Conservation (phyloP, 2,888 invertebrate genomes). For the Bombyx huttoni region DNA sequence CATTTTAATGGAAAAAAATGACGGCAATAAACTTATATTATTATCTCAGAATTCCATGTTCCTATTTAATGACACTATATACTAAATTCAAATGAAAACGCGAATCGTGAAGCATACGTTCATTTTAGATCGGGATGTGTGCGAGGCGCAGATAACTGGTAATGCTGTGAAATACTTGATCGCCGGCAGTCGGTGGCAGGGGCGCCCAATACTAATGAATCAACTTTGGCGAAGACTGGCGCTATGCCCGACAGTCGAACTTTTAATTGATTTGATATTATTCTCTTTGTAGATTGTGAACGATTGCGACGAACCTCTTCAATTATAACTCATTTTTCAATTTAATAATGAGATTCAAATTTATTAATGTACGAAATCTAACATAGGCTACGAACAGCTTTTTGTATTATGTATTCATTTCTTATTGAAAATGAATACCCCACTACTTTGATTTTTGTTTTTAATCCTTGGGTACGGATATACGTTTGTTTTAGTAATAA, state of each 20-base stretch:
- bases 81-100: not conserved
- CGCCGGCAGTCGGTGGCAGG: constrained; percentile 20
- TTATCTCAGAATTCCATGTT: not conserved
- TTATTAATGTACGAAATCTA: constrained; percentile 5
- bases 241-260: constrained; percentile 53
- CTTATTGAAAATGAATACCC: no score
- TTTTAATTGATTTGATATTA: constrained; percentile 70
- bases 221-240: constrained; percentile 46
- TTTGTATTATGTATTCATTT: no score
- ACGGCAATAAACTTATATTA: no score
- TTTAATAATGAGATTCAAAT: constrained; percentile 65
- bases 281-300: constrained; percentile 56
- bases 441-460: no score
- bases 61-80: not conserved
- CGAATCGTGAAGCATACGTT: not conserved
- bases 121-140: constrained; percentile 12
- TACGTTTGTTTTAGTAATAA: no score
- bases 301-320: constrained; percentile 51
- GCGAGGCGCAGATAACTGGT: constrained; percentile 33
- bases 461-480: no score
- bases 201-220: constrained; percentile 52
- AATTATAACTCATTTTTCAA: constrained; percentile 60
- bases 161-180: constrained; percentile 28
- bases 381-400: no score
- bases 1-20: no score